Conservation (phyloP, 2,888 invertebrate species). For the Phortica magna region DNA sequence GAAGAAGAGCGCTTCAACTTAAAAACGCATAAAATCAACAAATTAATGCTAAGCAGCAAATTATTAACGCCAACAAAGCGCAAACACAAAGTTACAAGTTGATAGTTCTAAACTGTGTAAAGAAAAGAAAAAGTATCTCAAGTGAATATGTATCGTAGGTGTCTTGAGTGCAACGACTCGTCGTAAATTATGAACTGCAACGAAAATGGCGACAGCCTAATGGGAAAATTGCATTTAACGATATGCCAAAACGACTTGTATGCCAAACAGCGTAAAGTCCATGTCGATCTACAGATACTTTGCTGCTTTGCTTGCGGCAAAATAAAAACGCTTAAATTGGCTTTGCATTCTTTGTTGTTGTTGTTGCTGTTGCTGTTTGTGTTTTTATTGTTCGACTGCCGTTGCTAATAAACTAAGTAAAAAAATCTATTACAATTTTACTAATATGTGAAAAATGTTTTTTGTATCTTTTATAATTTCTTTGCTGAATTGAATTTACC, state of each 20-base stretch:
- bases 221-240: conserved; percentile 55
- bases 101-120: too few relatives aligned
- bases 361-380: conserved; percentile 5
- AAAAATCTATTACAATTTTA: conserved; percentile 31
- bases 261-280: neutral
- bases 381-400: neutral
- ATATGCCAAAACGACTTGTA: conserved; percentile 23
- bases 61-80: conserved; percentile 36
- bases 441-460: conserved; percentile 30
- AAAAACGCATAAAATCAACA: conserved; percentile 33
- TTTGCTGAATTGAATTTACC: neutral
- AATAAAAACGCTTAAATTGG: conserved; percentile 15
- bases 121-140: conserved; percentile 1
- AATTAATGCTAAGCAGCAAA: conserved; percentile 12
- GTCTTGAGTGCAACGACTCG: neutral
- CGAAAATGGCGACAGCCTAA: conserved; percentile 54
- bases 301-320: conserved; percentile 1
- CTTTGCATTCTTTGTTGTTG: neutral
- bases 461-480: neutral
- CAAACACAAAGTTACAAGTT: neutral
- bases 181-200: conserved; percentile 37
- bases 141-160: neutral
- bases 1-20: neutral
- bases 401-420: conserved; percentile 25
- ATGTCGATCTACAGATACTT: neutral